Evolutionary conservation across 2,797 vertebrate genomes (phyloP), one percentile per base, ranked within the genome.

Genomic region (Xyrichtys novacula): DNA sequence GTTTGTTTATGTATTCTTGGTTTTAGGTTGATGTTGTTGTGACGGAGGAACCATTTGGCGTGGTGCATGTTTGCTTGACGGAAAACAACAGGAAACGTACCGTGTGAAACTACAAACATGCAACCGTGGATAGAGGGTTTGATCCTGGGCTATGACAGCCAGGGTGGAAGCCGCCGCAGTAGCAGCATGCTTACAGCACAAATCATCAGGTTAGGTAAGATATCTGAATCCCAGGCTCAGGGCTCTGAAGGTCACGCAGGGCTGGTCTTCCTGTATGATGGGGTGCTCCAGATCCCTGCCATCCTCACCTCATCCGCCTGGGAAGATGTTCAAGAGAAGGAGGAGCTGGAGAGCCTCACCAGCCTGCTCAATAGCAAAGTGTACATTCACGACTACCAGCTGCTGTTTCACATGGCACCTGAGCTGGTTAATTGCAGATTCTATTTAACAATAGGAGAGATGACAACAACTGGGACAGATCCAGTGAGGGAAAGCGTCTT

Each of bases 191-290:
- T 92, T 16, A 89, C 62, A 74, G 90, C 87, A 16, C 65, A 87
- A 16, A 89, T 92, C 31, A 56, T 85, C 22, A 78, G 71, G 5
- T 78, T 91, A 62, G 81, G 81, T 34, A 43, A 58, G 26, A 65
- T 91, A 78, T 34, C 87, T 5, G 52, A 20, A 8, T 92, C 89
- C 28, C 88, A 91, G 74, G 75, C 66, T 0, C 66, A 19, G 38
- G 29, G 42, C 17, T 26, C 16, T 0, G 80, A 80, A 1, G 65
- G 61, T 10, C 85, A 83, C 36, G 32, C 42, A 0, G 84, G 71
- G 19, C 42, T 91, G 9, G 78, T 93, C 5, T 86, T 78, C 29
- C 79, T 93, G 11, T 92, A 91, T 0, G 92, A 93, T n/a, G 89
- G 83, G 1, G 25, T 22, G 9, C 55, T 92, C 6, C 83, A 87